Base-by-base conservation (phyloP, 2,113 vertebrate species). In the Platanista minor region DNA sequence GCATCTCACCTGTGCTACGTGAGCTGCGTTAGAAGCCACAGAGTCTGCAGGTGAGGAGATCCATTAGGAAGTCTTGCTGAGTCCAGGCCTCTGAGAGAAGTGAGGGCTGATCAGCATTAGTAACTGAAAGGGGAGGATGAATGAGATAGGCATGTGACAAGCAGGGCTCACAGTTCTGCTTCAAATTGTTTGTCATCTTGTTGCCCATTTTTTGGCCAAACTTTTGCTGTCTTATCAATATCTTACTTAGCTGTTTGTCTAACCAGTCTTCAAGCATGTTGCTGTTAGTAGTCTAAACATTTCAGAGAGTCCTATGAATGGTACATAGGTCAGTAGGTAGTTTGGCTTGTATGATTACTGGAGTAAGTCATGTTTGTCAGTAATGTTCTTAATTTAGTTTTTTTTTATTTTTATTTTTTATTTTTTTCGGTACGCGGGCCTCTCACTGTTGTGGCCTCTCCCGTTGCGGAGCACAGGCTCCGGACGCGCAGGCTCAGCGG, bases 271-370 rank as follows among this genome's bases (percentile, higher is more conserved):
- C 46, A 85, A 91, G 21, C 8, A 81, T 36, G 20, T 85, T 61
- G 88, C 27, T 87, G 62, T 33, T 96, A 49, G 62, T 90, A 64
- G 9, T 61, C 52, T 95, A 39, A 85, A 59, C 20, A 75, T 91
- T 94, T 90, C 25, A 80, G 31, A 88, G 75, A 93, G 77, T 88
- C 27, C 13, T 75, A 6, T 18, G 69, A 71, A 43, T 94, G 39
- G 21, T 69, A 61, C 82, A 39, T 36, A n/a, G 83, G 41, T 91
- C 72, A 93, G 43, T 86, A 67, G 66, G 41, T 78, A 81, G 43
- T 89, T 86, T 81, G 15, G 13, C 13, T 93, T 86, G 64, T 46
- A n/a, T 75, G 52, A 86, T 97, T 90, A 61, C 49, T 94, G 66
- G 43, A 94, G 6, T 82, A 57, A 94, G 15, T 84, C 64, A 64